Evolutionary conservation across 1,140 invertebrate genomes (phyloP), one percentile per base, ranked within the genome.

Genomic region (Chlorops oryzae): DNA sequence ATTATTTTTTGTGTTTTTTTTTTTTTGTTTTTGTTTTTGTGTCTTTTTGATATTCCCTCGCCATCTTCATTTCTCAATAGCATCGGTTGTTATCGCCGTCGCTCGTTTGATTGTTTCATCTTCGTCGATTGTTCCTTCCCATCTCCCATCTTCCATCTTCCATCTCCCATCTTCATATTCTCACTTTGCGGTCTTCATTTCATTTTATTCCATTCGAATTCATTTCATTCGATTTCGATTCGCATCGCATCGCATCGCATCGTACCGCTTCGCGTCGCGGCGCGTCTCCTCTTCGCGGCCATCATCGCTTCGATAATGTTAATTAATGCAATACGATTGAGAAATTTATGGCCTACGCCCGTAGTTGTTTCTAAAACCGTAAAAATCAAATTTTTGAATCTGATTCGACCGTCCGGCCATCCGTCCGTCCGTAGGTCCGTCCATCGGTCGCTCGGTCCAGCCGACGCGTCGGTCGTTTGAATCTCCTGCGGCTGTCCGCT

Each of bases 321-420:
- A 49, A 49, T 49, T 49, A 49, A 49, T 49, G 47, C 47, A 38
- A 49, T 49, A 49, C 47, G 47, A 49, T 40, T 49, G 37, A 40
- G 47, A 49, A 49, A 49, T 49, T 49, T 49, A 49, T 49, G 23
- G 38, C 47, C 47, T 38, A 49, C 47, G 40, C 47, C 47, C 47
- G 47, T n/a, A n/a, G n/a, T n/a, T n/a, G n/a, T n/a, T n/a, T n/a
- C n/a, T n/a, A n/a, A n/a, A n/a, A n/a, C n/a, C n/a, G n/a, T n/a
- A 49, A 49, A 49, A 40, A 24, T 35, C 40, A 23, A 28, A 20
- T 3, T 41, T 1, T 10, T 41, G 35, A n/a, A 23, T 41, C 21
- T 39, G 37, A 39, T 39, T 18, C 22, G n/a, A 15, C 2, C 22
- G 23, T 38, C 20, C 21, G 46, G 37, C 32, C 46, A 21, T 49